Evolutionary conservation across 2,888 invertebrate species (phyloP).

Genomic region (Lochmaea crataegi): DNA sequence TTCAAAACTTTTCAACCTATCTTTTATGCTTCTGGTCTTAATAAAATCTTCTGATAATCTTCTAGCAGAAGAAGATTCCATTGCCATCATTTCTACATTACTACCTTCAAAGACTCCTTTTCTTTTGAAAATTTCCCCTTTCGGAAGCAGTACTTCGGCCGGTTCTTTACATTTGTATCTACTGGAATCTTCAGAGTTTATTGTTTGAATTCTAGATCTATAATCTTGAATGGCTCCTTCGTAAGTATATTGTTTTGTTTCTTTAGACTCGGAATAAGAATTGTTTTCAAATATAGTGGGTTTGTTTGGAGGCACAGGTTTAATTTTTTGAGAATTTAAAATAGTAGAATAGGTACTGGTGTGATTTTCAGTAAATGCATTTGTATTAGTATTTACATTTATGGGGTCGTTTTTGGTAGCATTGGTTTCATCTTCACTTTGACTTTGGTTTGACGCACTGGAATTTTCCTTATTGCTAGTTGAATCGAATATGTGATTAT

Average conservation of each 20-base stretch:
- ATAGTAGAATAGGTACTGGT: constrained; percentile 42
- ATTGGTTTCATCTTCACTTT: constrained; percentile 58
- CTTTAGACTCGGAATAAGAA: constrained; percentile 60
- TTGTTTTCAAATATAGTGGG: constrained; percentile 41
- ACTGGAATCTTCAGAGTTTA: constrained; percentile 59
- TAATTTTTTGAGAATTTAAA: constrained; percentile 37
- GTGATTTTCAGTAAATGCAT: constrained; percentile 66
- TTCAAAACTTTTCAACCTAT: constrained; percentile 77
- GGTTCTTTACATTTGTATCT: constrained; percentile 58
- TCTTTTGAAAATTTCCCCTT: constrained; percentile 84
- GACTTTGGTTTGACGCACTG: constrained; percentile 59
- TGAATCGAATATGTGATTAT: constrained; percentile 53
- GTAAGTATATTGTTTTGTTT: constrained; percentile 81
- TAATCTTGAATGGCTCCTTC: constrained; percentile 90
- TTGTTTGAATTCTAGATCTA: constrained; percentile 77
- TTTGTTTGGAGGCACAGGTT: constrained; percentile 43
- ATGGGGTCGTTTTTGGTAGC: constrained; percentile 38
- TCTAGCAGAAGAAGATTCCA: constrained; percentile 63
- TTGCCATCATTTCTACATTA: constrained; percentile 65
- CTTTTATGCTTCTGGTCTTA: constrained; percentile 77
- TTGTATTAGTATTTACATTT: constrained; percentile 64
- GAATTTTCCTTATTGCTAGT: constrained; percentile 56
- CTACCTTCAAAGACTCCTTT: constrained; percentile 85
- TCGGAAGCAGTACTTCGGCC: constrained; percentile 69
- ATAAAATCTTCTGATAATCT: constrained; percentile 74